Evolutionary conservation across 2,113 vertebrate genomes (phyloP), one percentile per base, ranked within the genome.

Genomic region (Lasiurus cinereus): DNA sequence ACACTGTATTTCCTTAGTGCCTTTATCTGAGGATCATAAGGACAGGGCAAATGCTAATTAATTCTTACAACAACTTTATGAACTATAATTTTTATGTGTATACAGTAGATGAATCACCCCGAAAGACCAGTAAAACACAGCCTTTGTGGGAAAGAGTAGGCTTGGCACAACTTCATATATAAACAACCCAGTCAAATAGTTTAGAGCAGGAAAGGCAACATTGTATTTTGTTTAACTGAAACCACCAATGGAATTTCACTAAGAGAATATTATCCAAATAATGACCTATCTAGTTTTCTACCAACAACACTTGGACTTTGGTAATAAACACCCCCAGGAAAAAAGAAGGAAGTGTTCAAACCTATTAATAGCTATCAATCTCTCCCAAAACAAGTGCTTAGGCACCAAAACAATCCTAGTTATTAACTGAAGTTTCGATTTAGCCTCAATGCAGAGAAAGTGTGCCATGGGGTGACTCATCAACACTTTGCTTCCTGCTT

Each of bases 71-170:
- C 93, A 95, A 94, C 84, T 52, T 83, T 33, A 27, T 84, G 82
- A 96, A 92, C 94, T 97, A 39, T 97, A 94, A 97, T 95, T 96
- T 94, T 80, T 92, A 84, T 74, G 88, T 94, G 76, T 74, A 31
- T 84, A 36, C 31, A 89, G 84, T 74, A 70, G 82, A 91, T 97
- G 97, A 97, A 67, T 97, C 97, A 97, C 73, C 82, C 82, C 21
- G 15, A 83, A 92, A 64, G 46, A 94, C 59, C 88, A 95, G 82
- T 73, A 93, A 91, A 88, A 83, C 94, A 93, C 64, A 93, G 78
- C 54, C 54, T 95, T 96, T 90, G 77, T 80, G 46, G 62, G 46
- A 39, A 95, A 91, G 87, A 56, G 50, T 10, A 82, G 48, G 87
- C 66, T 84, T 92, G 93, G 93, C 31, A 64, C 46, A 56, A 91